Percentiles rank a stretch among this genome's conserved stretches.
These are phyloP conservation scores for Neoseiulus cucumeris DNA, from an alignment of 1,140 invertebrate species.

Conservation along the genomic window DNA sequence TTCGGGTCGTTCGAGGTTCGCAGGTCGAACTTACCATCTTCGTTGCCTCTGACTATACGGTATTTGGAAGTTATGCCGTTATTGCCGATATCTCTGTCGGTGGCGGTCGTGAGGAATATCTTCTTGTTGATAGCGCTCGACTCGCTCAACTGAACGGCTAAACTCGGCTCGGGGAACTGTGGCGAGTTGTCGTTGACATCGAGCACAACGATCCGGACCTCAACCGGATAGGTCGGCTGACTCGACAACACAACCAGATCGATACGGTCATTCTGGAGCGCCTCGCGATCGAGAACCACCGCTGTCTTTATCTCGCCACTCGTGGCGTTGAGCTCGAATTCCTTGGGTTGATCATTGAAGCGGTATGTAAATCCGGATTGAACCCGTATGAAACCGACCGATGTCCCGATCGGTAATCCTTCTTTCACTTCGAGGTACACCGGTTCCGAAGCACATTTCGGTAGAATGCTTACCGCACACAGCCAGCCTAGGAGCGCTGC, in stretches of 20 bases:
- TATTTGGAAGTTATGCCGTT: slow-evolving; percentile 72
- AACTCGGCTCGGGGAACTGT: slow-evolving; percentile 64
- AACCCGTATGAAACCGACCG: slow-evolving; percentile 61
- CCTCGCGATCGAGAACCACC: slow-evolving; percentile 56
- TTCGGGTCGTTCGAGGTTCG: slow-evolving; percentile 66
- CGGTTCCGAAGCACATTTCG: no score
- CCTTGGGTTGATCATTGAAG: slow-evolving; percentile 66
- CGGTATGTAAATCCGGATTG: slow-evolving; percentile 55
- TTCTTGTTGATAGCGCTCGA: slow-evolving; percentile 66
- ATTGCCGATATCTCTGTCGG: slow-evolving; percentile 58
- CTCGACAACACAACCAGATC: slow-evolving; percentile 72
- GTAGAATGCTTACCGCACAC: no score
- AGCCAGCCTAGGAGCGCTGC: no score
- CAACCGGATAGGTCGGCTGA: slow-evolving; percentile 77
- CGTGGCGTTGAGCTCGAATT: slow-evolving; percentile 54
- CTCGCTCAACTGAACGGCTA: slow-evolving; percentile 67
- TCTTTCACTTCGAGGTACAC: slow-evolving; percentile 49
- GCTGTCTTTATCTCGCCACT: slow-evolving; percentile 62
- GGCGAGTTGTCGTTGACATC: slow-evolving; percentile 78
- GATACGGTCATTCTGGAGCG: slow-evolving; percentile 48
- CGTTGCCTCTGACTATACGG: slow-evolving; percentile 62
- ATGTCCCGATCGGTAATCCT: slow-evolving; percentile 52
- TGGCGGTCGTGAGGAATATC: slow-evolving; percentile 62
- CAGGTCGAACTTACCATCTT: slow-evolving; percentile 62
- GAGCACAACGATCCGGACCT: slow-evolving; percentile 59